These are phyloP conservation scores for Triplophysa yarkandensis DNA, from an alignment of 2,797 vertebrate genomes.

Conservation along the genomic window DNA sequence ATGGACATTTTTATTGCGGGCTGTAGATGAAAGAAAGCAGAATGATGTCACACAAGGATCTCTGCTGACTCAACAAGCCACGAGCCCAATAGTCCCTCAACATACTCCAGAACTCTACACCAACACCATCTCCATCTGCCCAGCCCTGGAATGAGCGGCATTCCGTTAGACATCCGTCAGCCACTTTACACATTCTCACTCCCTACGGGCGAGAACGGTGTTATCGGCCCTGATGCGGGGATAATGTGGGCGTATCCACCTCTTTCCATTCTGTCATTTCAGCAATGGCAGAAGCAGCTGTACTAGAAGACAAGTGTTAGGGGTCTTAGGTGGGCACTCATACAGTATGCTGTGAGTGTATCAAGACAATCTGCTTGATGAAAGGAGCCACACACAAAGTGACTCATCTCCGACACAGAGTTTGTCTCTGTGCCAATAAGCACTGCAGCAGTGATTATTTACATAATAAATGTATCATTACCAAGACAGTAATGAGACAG, in stretches of 20 bases:
- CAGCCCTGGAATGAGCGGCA: constrained; percentile 71
- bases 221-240: constrained; percentile 48
- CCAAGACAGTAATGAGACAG: neutral
- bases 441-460: constrained; percentile 31
- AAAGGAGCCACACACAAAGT: constrained; percentile 57
- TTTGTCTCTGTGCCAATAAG: constrained; percentile 69
- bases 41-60: constrained; percentile 1
- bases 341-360: constrained; percentile 63
- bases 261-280: constrained; percentile 52
- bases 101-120: constrained; percentile 58
- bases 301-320: constrained; percentile 23
- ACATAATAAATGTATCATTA: constrained; percentile 32
- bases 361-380: constrained; percentile 69
- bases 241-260: constrained; percentile 57
- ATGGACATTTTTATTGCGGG: neutral
- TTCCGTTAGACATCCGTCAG: constrained; percentile 74
- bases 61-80: constrained; percentile 47
- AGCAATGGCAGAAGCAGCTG: constrained; percentile 46
- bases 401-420: constrained; percentile 68
- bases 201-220: constrained; percentile 67
- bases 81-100: constrained; percentile 65
- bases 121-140: constrained; percentile 27
- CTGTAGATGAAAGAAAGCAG: neutral
- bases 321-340: constrained; percentile 49
- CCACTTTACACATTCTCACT: constrained; percentile 78